These are phyloP conservation scores for Macquaria australasica DNA, from an alignment of 2,113 vertebrate species.

Conservation along the genomic window DNA sequence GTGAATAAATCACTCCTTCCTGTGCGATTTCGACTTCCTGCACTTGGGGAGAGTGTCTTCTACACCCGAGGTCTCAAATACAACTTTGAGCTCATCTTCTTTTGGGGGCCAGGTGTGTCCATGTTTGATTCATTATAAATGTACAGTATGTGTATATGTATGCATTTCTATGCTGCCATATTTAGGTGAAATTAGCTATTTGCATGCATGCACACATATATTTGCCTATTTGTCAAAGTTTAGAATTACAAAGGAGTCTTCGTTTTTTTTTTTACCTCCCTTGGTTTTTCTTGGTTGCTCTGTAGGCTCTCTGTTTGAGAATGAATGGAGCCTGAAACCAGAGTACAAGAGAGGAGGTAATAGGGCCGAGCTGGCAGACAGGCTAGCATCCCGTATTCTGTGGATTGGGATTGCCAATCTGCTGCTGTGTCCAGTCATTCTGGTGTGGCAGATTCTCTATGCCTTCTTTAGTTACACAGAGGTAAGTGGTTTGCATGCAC, in stretches of 20 bases:
- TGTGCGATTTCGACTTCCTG: conserved; percentile 90
- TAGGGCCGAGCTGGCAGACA: conserved; percentile 93
- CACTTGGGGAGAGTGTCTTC: conserved; percentile 91
- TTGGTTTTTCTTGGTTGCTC: not conserved
- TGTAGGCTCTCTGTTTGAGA: conserved; percentile 94
- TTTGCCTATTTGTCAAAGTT: not conserved
- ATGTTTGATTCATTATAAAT: not conserved
- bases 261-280: not conserved
- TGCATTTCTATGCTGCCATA: not conserved
- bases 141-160: not conserved
- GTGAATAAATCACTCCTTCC: conserved; percentile 98
- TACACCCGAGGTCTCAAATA: conserved; percentile 98
- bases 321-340: conserved; percentile 95
- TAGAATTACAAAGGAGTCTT: not conserved
- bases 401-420: conserved; percentile 99
- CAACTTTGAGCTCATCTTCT: conserved; percentile 99
- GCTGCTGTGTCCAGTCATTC: conserved; percentile 95
- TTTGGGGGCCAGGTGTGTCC: conserved; percentile 93
- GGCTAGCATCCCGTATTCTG: conserved; percentile 93
- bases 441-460: conserved; percentile 99
- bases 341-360: conserved; percentile 96
- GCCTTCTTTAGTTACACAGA: conserved; percentile 99
- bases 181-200: not conserved
- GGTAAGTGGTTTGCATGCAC: conserved; percentile 50
- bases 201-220: not conserved